A percentile compares a stretch with the other conserved stretches of the same genome.
Evolutionary conservation across 2,113 vertebrate species (phyloP).

Genomic region (Mystacornis crossleyi): DNA sequence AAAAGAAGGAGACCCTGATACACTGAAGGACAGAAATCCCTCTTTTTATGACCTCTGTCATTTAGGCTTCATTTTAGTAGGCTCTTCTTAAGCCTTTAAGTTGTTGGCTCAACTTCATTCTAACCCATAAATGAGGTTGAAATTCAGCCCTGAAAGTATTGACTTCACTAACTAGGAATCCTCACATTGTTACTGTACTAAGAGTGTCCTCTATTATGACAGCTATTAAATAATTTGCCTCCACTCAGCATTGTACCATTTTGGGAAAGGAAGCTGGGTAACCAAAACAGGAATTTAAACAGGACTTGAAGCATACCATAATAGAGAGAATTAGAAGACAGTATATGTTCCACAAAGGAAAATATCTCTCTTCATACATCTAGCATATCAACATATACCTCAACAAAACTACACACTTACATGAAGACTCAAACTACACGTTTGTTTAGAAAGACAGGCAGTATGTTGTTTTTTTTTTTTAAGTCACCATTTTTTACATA

Average conservation of each 20-base stretch:
- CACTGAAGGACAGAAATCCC: neutral
- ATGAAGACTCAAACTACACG: neutral
- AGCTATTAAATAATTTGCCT: neutral
- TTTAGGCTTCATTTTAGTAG: neutral
- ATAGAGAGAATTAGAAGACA: neutral
- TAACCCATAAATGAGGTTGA: neutral
- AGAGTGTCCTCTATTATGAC: neutral
- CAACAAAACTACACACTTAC: neutral
- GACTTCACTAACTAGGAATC: neutral
- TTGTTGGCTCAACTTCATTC: neutral
- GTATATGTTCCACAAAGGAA: neutral
- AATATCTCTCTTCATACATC: neutral
- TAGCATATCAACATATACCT: neutral
- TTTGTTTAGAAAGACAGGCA: conserved; percentile 28
- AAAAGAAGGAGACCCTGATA: neutral
- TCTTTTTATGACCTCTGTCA: neutral
- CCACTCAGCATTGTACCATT: neutral
- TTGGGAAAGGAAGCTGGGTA: conserved; percentile 3
- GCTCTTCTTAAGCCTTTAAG: neutral
- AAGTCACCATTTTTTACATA: neutral
- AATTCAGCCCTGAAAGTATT: neutral
- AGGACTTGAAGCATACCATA: neutral
- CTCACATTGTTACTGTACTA: neutral
- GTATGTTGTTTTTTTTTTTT: neutral
- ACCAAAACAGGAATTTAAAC: conserved; percentile 19